Base-by-base conservation (phyloP, 2,797 vertebrate genomes). In the Monodelphis domestica region DNA sequence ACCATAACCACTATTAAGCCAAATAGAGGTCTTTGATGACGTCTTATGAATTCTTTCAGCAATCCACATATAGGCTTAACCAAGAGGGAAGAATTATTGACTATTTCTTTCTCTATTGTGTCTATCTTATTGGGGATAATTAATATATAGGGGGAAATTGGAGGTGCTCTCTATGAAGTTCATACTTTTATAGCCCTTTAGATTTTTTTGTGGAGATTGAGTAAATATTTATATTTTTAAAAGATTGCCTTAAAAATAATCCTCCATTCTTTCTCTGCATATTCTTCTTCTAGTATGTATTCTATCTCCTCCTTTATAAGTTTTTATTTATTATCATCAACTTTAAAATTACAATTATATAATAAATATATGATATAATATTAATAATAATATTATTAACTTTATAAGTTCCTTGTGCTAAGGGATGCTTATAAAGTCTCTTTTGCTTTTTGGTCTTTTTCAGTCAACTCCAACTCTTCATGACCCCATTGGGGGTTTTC, bases 251-350 rank as follows among this genome's bases (percentile, higher is more conserved):
- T 89, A 91, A 95, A 88, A 21, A 29, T 14, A 63, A 14, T 2
- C 17, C 4, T 78, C 70, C 38, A 26, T 88, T 89, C 53, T 63
- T 52, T 91, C 50, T 91, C 15, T 45, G 38, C 38, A 45, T 26
- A 9, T 24, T 78, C 70, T 78, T 78, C n/a, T n/a, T 78, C 7
- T 45, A 24, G 24, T 78, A 21, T 45, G 21, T 24, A 78, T 94
- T 92, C 92, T 89, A 93, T 63, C 95, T 91, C 53, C 30, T 93
- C 59, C 54, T 88, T 12, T 87, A 24, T 88, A 89, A 30, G 88
- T 10, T 53, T 38, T 11, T 51, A 45, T n/a, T n/a, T n/a, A n/a
- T n/a, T n/a, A n/a, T n/a, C n/a, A n/a, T n/a, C n/a, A n/a, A n/a
- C n/a, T n/a, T n/a, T n/a, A n/a, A n/a, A n/a, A n/a, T n/a, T n/a